A percentile compares a stretch with the other conserved stretches of the same genome.
Evolutionary conservation across 2,797 vertebrate genomes (phyloP).

Genomic region (Rhynchonycteris naso): DNA sequence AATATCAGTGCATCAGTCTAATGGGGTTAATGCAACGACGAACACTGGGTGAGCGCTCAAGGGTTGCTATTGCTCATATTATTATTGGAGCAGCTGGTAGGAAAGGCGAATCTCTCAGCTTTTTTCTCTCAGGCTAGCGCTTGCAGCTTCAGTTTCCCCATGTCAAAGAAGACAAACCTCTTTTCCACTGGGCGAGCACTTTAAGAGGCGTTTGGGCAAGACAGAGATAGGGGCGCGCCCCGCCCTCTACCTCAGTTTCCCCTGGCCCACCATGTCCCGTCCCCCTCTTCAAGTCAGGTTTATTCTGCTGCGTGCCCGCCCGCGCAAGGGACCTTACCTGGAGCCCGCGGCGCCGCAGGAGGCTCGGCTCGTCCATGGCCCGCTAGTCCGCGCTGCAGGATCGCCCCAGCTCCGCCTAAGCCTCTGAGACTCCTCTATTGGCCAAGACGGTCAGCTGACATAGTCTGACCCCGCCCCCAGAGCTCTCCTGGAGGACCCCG

Average conservation of each 20-base stretch:
- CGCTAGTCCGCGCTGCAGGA: not conserved
- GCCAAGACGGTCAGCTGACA: constrained; percentile 54
- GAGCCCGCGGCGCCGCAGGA: constrained; percentile 87
- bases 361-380: constrained; percentile 88
- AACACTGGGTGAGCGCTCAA: not conserved
- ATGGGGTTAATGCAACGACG: not conserved
- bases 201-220: not conserved
- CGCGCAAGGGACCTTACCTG: constrained; percentile 82
- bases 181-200: not conserved
- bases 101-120: not conserved
- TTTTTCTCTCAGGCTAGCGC: not conserved
- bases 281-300: not conserved
- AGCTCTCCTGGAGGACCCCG: not conserved
- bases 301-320: not conserved
- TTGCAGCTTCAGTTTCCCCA: constrained; percentile 57
- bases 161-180: not conserved
- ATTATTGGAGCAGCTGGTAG: not conserved
- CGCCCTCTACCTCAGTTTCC: constrained; percentile 33
- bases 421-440: constrained; percentile 47
- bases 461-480: not conserved
- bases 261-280: not conserved
- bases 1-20: not conserved
- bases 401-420: constrained; percentile 31
- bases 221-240: not conserved
- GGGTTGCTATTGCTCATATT: not conserved